Evolutionary conservation across 2,113 vertebrate genomes (phyloP).

Genomic region (Rhinopithecus roxellana): DNA sequence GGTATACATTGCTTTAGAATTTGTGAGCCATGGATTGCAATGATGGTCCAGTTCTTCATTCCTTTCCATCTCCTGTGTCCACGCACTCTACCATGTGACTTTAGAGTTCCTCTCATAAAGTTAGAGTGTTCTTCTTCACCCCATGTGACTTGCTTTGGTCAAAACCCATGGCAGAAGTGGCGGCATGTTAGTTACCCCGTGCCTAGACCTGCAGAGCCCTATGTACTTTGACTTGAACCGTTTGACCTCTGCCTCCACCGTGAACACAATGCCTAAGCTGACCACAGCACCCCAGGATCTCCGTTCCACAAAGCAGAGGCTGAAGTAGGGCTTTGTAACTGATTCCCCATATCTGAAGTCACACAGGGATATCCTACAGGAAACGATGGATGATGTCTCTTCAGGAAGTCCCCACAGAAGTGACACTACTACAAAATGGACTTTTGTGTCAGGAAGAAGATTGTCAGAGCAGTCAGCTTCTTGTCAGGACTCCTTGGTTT

Average conservation of each 20-base stretch:
- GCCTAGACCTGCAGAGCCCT: neutral
- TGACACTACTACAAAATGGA: neutral
- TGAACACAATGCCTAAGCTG: neutral
- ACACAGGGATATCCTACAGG: neutral
- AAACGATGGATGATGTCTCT: neutral
- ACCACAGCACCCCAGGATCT: neutral
- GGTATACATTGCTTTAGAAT: neutral
- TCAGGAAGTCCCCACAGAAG: neutral
- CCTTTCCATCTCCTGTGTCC: neutral
- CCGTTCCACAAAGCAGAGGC: neutral
- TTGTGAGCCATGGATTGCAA: rapidly evolving
- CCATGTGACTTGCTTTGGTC: neutral
- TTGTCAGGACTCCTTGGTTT: neutral
- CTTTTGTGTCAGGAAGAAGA: neutral
- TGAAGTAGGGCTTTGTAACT: neutral
- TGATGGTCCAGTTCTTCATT: neutral
- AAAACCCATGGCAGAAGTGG: neutral
- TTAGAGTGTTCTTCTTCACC: neutral
- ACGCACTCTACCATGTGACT: neutral
- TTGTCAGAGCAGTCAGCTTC: neutral
- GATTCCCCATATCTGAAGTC: neutral
- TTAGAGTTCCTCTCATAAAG: neutral
- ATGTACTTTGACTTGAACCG: neutral
- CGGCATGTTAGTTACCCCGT: rapidly evolving
- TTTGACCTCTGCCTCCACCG: neutral